Conservation (phyloP, 2,797 vertebrate species). For the Fringilla coelebs region DNA sequence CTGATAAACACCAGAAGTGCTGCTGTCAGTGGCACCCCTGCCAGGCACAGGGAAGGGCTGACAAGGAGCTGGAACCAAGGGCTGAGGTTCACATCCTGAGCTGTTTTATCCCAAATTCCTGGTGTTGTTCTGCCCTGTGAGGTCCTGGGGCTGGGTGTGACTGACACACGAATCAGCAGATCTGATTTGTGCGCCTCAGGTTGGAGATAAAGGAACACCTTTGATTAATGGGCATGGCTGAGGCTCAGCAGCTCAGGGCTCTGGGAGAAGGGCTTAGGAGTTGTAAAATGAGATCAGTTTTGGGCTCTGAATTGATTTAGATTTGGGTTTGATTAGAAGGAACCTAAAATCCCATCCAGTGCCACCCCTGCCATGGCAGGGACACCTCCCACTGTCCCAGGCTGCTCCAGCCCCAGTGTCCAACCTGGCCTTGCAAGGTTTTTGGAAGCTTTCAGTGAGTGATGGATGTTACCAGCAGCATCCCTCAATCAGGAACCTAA, state of each 20-base stretch:
- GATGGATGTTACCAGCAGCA: background rate
- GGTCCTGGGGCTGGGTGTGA: background rate
- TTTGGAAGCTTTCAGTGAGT: background rate
- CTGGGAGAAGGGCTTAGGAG: background rate
- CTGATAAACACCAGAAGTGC: background rate
- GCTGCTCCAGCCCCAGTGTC: background rate
- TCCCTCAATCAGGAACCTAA: background rate
- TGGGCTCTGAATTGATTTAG: background rate
- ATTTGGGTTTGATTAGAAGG: background rate
- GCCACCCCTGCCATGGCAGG: background rate
- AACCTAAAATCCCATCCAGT: background rate
- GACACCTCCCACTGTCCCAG: too few relatives aligned
- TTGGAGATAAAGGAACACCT: background rate
- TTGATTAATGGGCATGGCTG: background rate
- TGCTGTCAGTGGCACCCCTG: background rate
- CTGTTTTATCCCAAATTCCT: background rate
- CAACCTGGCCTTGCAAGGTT: background rate
- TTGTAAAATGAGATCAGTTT: background rate
- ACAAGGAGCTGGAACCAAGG: background rate
- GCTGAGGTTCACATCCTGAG: background rate
- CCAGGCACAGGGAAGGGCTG: background rate
- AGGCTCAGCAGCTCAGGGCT: background rate
- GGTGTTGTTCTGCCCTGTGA: background rate
- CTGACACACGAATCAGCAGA: background rate
- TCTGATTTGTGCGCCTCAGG: background rate